Conservation (phyloP, 2,113 vertebrate species). For the Aepyceros melampus region DNA sequence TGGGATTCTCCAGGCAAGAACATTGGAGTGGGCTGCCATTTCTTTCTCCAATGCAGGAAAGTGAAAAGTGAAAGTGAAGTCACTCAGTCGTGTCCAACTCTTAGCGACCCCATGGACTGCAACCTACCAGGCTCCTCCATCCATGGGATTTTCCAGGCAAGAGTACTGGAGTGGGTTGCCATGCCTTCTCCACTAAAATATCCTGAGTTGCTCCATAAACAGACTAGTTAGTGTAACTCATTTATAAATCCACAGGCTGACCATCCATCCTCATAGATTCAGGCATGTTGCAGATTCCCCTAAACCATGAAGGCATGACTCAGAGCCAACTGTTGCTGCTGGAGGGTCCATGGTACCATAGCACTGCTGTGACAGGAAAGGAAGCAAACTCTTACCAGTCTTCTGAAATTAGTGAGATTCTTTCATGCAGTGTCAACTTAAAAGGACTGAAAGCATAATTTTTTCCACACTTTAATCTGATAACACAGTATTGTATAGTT, state of each 20-base stretch:
- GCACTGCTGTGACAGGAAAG: background rate
- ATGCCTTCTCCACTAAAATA: background rate
- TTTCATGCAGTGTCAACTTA: background rate
- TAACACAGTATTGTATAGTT: background rate
- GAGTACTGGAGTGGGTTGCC: too few relatives aligned
- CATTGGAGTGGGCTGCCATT: too few relatives aligned
- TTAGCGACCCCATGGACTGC: too few relatives aligned
- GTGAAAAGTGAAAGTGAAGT: too few relatives aligned
- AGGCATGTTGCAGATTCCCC: background rate
- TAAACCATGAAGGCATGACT: background rate
- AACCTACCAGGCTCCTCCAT: too few relatives aligned
- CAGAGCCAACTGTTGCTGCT: background rate
- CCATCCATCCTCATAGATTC: background rate
- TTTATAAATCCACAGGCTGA: background rate
- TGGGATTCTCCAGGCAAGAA: too few relatives aligned
- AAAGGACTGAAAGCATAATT: background rate
- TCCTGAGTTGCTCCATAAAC: background rate
- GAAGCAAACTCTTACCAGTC: background rate
- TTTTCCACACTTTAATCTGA: background rate
- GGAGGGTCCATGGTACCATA: background rate
- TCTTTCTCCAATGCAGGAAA: too few relatives aligned
- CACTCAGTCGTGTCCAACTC: too few relatives aligned
- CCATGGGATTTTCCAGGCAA: too few relatives aligned
- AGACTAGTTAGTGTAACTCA: background rate
- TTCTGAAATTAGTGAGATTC: slow-evolving; percentile 1